Conservation (phyloP, 2,113 vertebrate genomes). For the Mixornis gularis region DNA sequence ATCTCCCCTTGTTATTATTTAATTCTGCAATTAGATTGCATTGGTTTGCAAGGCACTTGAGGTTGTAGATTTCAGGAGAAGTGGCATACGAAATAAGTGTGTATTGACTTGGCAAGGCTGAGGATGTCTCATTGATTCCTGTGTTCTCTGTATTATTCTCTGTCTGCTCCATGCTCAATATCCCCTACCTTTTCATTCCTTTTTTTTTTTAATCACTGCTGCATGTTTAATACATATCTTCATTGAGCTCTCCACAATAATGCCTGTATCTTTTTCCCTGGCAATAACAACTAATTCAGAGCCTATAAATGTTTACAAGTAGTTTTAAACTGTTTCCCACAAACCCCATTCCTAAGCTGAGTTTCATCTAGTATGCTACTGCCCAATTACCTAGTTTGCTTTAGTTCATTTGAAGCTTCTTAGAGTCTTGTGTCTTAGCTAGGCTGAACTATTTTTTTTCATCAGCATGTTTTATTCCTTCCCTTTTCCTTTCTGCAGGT, state of each 20-base stretch:
- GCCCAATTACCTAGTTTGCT: background rate
- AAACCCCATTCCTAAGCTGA: background rate
- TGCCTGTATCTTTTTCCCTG: background rate
- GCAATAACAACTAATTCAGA: background rate
- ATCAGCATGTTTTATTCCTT: background rate
- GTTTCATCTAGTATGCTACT: background rate
- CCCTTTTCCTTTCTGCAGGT: background rate
- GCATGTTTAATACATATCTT: background rate
- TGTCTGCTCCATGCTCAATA: background rate
- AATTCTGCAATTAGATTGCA: slow-evolving; percentile 15
- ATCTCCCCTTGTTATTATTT: slow-evolving; percentile 18
- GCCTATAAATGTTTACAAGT: background rate
- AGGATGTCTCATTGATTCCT: slow-evolving; percentile 17
- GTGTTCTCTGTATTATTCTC: background rate
- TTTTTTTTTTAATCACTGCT: background rate
- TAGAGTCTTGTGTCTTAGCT: background rate
- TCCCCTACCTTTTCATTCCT: background rate
- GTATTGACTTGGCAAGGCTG: background rate
- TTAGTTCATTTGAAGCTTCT: background rate
- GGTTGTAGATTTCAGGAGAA: background rate
- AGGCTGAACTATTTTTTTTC: background rate
- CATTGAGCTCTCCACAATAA: background rate
- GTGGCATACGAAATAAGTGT: background rate
- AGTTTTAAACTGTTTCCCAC: background rate
- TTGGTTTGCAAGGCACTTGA: background rate